Conservation (phyloP, 2,888 invertebrate genomes). For the Caenorhabditis sulstoni region DNA sequence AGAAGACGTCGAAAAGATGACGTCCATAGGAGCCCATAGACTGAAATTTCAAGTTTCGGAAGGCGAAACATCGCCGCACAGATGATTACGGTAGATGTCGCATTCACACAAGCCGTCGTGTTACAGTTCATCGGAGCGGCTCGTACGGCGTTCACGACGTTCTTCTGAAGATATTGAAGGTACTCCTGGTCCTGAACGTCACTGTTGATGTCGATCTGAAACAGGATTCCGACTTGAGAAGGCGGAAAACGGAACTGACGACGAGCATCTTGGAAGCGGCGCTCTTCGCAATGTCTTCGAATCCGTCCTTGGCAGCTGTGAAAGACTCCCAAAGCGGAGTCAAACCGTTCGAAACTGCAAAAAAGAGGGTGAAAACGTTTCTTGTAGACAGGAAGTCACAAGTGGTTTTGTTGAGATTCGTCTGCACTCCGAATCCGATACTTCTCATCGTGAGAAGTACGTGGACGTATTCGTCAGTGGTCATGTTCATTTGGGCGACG, state of each 20-base stretch:
- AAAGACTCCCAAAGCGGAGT: constrained; percentile 44
- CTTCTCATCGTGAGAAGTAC: constrained; percentile 46
- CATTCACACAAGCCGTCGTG: constrained; percentile 25
- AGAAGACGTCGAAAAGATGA: constrained; percentile 72
- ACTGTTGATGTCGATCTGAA: constrained; percentile 48
- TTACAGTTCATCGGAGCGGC: constrained; percentile 47
- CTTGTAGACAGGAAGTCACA: constrained; percentile 4
- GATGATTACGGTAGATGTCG: constrained; percentile 11
- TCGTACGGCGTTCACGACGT: constrained; percentile 13
- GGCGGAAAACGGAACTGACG: constrained; percentile 62
- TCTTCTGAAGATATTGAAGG: constrained; percentile 27
- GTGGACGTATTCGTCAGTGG: constrained; percentile 38
- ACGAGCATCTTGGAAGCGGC: constrained; percentile 19
- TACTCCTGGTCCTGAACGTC: constrained; percentile 41
- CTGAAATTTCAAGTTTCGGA: neutral
- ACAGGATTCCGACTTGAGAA: no score
- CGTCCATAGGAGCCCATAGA: constrained; percentile 63
- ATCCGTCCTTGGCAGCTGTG: constrained; percentile 19
- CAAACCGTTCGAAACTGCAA: constrained; percentile 34
- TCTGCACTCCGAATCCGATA: constrained; percentile 38
- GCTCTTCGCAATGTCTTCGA: constrained; percentile 9
- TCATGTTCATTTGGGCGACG: constrained; percentile 22
- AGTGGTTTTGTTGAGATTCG: constrained; percentile 15
- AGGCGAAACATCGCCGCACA: neutral
- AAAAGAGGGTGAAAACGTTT: neutral